Evolutionary conservation across 2,888 invertebrate genomes (phyloP), one percentile per base, ranked within the genome.

Genomic region (Drosophila algonquin): DNA sequence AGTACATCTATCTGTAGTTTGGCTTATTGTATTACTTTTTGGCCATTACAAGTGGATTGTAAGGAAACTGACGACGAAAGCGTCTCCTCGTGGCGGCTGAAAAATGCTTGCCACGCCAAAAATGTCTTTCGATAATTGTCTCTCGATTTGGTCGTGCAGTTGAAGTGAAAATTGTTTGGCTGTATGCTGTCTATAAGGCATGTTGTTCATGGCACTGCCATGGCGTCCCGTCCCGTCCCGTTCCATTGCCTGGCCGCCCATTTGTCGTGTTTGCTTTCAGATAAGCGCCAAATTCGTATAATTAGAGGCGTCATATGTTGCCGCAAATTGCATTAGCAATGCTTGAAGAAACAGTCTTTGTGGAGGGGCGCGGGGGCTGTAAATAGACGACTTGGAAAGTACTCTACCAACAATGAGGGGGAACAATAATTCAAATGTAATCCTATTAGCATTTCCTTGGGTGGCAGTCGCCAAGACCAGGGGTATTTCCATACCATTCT

Each of bases 221-320:
- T 58, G 64, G 64, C 75, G 21, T 21, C 21, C 21, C 21, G 21
- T 21, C 21, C 21, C 21, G 21, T 3, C 21, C 21, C 21, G 67
- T 50, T 48, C 59, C 68, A 78, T 63, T 51, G 82, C 68, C 87
- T 63, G 47, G 82, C 68, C 87, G 85, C 85, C 85, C 75, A 84
- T 79, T 85, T 83, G 80, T 69, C 78, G 71, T 78, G 83, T 80
- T 88, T 80, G 72, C 82, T 71, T 74, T 62, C 72, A 80, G 86
- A 88, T 87, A 88, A 85, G 86, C 88, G 71, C 73, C 73, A 85
- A 85, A 87, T 80, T 88, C 83, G 76, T 80, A 82, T 88, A 86
- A 88, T 88, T 84, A 83, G 84, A 74, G 74, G 71, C 77, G 75
- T 82, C 87, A 83, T 72, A 77, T 87, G 77, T 77, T 80, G 80